A percentile compares a stretch with the other conserved stretches of the same genome.
Conservation (phyloP, 1,140 invertebrate genomes). For the Lysiphlebus fabarum region DNA sequence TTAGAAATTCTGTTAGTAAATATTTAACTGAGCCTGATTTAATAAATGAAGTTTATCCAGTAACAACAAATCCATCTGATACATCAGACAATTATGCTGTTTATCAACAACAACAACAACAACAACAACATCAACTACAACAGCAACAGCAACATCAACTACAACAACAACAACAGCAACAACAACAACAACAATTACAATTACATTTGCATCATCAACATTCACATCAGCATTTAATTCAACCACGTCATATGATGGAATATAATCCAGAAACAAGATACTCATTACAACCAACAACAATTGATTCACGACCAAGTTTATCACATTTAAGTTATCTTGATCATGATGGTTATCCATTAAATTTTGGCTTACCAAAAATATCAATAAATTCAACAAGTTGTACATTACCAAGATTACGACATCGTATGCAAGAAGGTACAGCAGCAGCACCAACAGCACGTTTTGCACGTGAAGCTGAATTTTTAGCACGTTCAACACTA, state of each 20-base stretch:
- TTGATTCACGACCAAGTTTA: constrained; percentile 32
- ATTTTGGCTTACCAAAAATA: constrained; percentile 74
- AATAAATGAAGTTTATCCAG: constrained; percentile 47
- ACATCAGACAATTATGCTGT: constrained; percentile 29
- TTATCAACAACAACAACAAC: constrained; percentile 23
- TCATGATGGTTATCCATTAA: constrained; percentile 72
- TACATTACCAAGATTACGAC: constrained; percentile 54
- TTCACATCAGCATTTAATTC: neutral
- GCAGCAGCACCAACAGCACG: constrained; percentile 61
- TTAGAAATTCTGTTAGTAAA: constrained; percentile 39
- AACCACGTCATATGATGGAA: constrained; percentile 32
- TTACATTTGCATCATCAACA: too few species aligned
- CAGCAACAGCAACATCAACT: too few species aligned
- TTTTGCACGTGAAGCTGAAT: constrained; percentile 67
- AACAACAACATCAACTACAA: too few species aligned
- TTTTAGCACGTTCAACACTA: constrained; percentile 58
- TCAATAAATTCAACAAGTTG: constrained; percentile 52
- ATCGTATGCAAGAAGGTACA: constrained; percentile 47
- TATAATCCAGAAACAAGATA: constrained; percentile 37
- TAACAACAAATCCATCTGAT: constrained; percentile 26
- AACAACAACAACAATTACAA: too few species aligned
- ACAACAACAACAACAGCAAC: too few species aligned
- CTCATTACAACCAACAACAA: constrained; percentile 32
- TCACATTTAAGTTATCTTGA: constrained; percentile 57
- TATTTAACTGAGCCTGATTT: constrained; percentile 48